Evolutionary conservation across 1,140 invertebrate species (phyloP), one percentile per base, ranked within the genome.

Genomic region (Zaprionus camerounensis): DNA sequence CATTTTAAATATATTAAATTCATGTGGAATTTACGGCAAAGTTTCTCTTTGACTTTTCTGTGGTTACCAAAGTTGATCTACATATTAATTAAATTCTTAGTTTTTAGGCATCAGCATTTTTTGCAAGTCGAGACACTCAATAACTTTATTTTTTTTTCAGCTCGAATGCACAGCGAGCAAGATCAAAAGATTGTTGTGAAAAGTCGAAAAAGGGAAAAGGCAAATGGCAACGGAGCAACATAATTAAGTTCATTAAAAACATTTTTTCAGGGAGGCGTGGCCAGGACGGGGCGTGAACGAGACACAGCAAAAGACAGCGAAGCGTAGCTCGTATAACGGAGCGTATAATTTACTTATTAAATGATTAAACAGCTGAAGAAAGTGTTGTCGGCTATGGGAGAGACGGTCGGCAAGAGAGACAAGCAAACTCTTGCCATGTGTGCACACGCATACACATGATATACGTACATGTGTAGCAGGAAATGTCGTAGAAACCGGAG

Each of bases 341-440:
- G 58, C 68, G 70, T 81, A 73, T 90, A 91, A 90, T 90, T 90
- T 85, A 82, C 85, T 90, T 90, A 91, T 85, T 80, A 65, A 73
- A 70, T 85, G 74, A 91, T 90, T 90, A 85, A 90, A 71, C 79
- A 80, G 76, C 79, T 70, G 46, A 70, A 65, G 51, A 83, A 82
- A 83, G 84, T 88, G 75, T 74, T 81, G 76, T 49, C 61, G 38
- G 72, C 46, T n/a, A n/a, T 26, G 46, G 20, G 51, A 24, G 28
- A 36, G 17, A 41, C 31, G 17, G 20, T 22, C 9, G 49, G n/a
- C 22, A 12, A 56, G 46, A 38, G 9, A 31, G 17, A 61, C 26
- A 62, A 13, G 59, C 58, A 79, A 80, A 69, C 61, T 57, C 77
- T 51, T 65, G 53, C 72, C 71, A 82, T 76, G 79, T 78, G 64